Conservation (phyloP, 2,888 invertebrate species). For the Sericinus montela region DNA sequence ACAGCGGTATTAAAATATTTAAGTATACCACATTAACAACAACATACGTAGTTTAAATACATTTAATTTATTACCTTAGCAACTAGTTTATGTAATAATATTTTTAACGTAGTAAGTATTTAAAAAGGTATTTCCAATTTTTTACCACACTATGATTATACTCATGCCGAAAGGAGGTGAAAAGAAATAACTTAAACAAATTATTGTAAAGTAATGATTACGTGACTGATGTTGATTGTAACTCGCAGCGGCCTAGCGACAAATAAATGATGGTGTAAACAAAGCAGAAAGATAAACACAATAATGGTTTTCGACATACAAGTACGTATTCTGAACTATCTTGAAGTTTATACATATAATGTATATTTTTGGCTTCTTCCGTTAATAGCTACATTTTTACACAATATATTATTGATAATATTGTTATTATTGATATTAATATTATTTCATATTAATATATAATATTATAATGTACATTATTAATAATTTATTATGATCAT, state of each 20-base stretch:
- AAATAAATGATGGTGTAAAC: neutral
- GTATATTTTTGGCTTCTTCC: too few relatives aligned
- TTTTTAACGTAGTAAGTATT: neutral
- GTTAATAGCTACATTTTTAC: too few relatives aligned
- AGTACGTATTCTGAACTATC: conserved; percentile 9
- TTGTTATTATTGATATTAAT: too few relatives aligned
- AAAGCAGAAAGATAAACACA: neutral
- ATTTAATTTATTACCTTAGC: conserved; percentile 1
- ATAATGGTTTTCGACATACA: conserved; percentile 11
- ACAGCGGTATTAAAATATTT: conserved; percentile 15
- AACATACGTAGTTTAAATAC: conserved; percentile 12
- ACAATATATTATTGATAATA: too few relatives aligned
- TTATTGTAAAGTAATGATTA: neutral
- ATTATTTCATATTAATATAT: too few relatives aligned
- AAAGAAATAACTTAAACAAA: neutral
- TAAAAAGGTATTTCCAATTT: conserved; percentile 2
- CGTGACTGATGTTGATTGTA: neutral
- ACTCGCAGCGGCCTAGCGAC: too few relatives aligned
- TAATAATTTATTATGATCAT: too few relatives aligned
- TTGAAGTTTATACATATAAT: too few relatives aligned
- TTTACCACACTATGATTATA: conserved; percentile 2
- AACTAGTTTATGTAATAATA: neutral
- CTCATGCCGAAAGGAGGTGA: neutral
- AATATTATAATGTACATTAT: too few relatives aligned
- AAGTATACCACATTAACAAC: neutral